These are phyloP conservation scores for Amblyornis subalaris DNA, from an alignment of 2,113 vertebrate species.

Conservation along the genomic window DNA sequence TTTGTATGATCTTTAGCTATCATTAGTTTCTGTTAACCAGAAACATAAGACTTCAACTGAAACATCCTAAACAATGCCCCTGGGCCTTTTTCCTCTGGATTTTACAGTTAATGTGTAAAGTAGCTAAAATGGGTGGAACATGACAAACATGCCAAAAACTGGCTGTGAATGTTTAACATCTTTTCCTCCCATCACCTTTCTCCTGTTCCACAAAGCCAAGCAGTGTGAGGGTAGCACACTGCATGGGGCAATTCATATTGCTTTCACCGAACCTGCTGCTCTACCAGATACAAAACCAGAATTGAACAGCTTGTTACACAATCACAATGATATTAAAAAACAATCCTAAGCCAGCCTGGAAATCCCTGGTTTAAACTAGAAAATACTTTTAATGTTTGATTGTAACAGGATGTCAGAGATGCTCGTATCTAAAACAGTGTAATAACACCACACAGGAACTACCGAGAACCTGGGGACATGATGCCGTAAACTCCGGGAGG, in stretches of 20 bases:
- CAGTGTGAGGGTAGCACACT: background rate
- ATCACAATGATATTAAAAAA: background rate
- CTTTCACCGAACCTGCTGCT: background rate
- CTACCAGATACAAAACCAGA: background rate
- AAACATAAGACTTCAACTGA: background rate
- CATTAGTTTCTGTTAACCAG: background rate
- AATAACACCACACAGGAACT: background rate
- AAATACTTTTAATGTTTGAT: background rate
- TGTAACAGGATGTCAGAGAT: background rate
- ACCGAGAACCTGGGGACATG: background rate
- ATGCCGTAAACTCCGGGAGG: fast-evolving
- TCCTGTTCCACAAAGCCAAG: background rate
- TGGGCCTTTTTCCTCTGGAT: background rate
- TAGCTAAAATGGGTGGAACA: background rate
- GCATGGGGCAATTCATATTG: background rate
- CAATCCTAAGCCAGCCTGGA: background rate
- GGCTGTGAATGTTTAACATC: background rate
- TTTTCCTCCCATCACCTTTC: background rate
- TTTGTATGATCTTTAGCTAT: background rate
- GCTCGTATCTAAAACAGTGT: background rate
- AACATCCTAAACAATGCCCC: background rate
- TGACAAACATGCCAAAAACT: background rate
- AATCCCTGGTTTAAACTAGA: background rate
- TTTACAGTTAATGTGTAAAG: background rate
- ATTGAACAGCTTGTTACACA: background rate